These are phyloP conservation scores for Acrossocheilus fasciatus DNA, from an alignment of 2,797 vertebrate genomes.

Conservation along the genomic window DNA sequence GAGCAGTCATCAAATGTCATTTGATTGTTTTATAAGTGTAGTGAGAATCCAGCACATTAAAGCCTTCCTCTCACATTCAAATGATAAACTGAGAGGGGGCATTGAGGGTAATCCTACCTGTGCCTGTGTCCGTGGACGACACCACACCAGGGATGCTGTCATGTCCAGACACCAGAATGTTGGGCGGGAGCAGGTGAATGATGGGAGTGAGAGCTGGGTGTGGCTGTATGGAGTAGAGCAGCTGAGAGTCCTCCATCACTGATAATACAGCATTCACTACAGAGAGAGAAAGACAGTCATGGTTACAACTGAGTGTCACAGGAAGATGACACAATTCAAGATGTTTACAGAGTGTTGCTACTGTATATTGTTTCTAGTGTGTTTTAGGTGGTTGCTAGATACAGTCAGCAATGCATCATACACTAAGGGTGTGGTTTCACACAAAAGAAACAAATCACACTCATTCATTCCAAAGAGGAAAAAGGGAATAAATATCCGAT, in stretches of 20 bases:
- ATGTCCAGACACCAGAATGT: conserved; percentile 83
- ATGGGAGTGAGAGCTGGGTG: conserved; percentile 76
- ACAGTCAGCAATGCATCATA: not conserved
- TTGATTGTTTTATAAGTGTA: conserved; percentile 41
- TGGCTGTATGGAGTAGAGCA: conserved; percentile 80
- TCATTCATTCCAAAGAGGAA: too few species aligned
- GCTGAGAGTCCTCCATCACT: conserved; percentile 79
- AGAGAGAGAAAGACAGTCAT: conserved; percentile 21
- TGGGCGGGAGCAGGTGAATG: conserved; percentile 88
- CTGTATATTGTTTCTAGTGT: not conserved
- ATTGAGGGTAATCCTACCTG: conserved; percentile 69
- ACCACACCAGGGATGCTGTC: conserved; percentile 84
- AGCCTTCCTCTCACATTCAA: conserved; percentile 11
- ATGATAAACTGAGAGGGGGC: not conserved
- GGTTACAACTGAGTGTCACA: not conserved
- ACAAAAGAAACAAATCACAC: not conserved
- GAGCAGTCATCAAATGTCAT: conserved; percentile 46
- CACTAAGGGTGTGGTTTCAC: not conserved
- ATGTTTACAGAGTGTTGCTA: not conserved
- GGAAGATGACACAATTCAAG: not conserved
- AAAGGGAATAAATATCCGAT: too few species aligned
- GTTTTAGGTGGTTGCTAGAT: not conserved
- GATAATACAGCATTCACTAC: conserved; percentile 82
- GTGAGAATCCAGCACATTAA: conserved; percentile 40
- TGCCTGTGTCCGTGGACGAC: conserved; percentile 57